phyloP scores from a whole-genome alignment of 2,113 vertebrate species.

The Caranx melampygus region DNA sequence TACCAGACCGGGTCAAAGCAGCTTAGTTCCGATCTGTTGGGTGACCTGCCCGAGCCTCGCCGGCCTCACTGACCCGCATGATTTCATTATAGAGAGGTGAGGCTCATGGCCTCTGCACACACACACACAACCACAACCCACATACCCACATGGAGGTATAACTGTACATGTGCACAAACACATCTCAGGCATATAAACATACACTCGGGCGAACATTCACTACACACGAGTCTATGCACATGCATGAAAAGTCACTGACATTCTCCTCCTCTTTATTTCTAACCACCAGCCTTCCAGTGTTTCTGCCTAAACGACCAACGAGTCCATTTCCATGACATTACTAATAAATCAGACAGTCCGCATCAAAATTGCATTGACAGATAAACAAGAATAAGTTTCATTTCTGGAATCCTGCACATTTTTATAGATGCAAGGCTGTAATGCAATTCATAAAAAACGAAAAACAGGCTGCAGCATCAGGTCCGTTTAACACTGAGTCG shows the following conservation, averaged over 20 bases:
- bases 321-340: background rate
- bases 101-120: slow-evolving; percentile 54
- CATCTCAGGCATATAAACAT: slow-evolving; percentile 30
- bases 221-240: background rate
- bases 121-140: slow-evolving; percentile 21
- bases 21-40: slow-evolving; percentile 85
- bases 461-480: too few species aligned
- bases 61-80: slow-evolving; percentile 81
- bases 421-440: background rate
- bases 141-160: slow-evolving; percentile 17
- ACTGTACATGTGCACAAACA: slow-evolving; percentile 26
- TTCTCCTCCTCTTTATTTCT: background rate
- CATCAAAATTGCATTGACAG: background rate
- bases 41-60: slow-evolving; percentile 77
- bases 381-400: too few species aligned
- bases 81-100: slow-evolving; percentile 85
- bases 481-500: too few species aligned
- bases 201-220: slow-evolving; percentile 20
- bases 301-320: too few species aligned
- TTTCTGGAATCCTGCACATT: background rate
- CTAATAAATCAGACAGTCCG: background rate
- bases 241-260: slow-evolving; percentile 1
- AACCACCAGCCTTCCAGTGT: background rate
- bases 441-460: background rate
- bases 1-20: slow-evolving; percentile 83